Base-by-base conservation (phyloP, 2,797 vertebrate genomes). In the Capromys pilorides region DNA sequence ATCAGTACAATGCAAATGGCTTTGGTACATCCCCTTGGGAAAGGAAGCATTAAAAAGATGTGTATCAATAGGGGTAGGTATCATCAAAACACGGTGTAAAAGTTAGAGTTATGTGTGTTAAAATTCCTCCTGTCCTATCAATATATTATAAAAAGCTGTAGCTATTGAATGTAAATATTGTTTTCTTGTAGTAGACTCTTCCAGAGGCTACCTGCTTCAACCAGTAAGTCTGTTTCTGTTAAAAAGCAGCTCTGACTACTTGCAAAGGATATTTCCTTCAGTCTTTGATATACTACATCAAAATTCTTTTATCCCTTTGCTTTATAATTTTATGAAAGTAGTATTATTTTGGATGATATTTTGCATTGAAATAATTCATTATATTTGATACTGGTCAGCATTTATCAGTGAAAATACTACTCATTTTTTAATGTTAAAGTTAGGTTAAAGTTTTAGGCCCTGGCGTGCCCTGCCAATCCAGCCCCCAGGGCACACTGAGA, bases 331-430 rank as follows among this genome's bases (percentile, higher is more conserved):
- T 88, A 69, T 22, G 69, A 61, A 91, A 31, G 16, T 85, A 28
- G 5, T 36, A 49, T 75, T 88, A 8, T 81, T 93, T 75, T 49
- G n/a, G 10, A 22, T 80, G 12, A 45, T 75, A 71, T 90, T 94
- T 94, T 88, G 21, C 5, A 39, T 69, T n/a, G 22, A 41, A 59
- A 45, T 33, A 93, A 36, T 78, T 73, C 36, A 90, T 71, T 90
- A 28, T 90, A 51, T 87, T 91, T 94, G 33, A 86, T 89, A 2
- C 21, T 33, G 71, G 5, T 83, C 86, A 83, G 16, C 33, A 85
- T 85, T 92, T 91, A 59, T 92, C 19, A 71, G 31, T 62, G 94
- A 87, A 67, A 59, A 39, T 87, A 80, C 84, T 90, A 62, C n/a
- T 59, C 59, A 79, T 54, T 36, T 77, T 79, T 39, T 8, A 77